Evolutionary conservation across 2,113 vertebrate genomes (phyloP), one percentile per base, ranked within the genome.

Genomic region (Festucalex cinctus): DNA sequence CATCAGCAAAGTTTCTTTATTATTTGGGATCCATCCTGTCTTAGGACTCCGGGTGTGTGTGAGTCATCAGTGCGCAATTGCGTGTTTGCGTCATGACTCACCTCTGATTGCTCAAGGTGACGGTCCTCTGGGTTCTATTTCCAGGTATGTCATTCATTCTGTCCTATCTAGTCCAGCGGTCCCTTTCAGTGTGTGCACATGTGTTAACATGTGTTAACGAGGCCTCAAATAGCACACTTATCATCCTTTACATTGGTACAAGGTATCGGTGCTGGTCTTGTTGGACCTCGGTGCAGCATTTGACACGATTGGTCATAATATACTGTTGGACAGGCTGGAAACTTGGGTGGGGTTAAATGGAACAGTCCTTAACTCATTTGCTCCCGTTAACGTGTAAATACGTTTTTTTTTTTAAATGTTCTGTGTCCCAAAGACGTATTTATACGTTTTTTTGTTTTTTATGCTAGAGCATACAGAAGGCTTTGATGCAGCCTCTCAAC

Each of bases 61-160:
- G 84, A 86, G 65, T 91, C 84, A 89, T 71, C 70, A 59, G 54
- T 57, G 54, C 41, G 59, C 14, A 12, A 14, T n/a, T 39, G 36
- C 63, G 49, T 46, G 53, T 44, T 53, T 17, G 37, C 41, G 56
- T 57, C 17, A 76, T 82, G 84, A 85, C 75, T 87, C 82, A 88
- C 76, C 22, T 54, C 79, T 36, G 60, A 69, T 69, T 82, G 73
- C 75, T 75, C 8, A 65, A 77, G 81, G 83, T 81, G 82, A 84
- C 82, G 79, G 78, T 82, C 79, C 72, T 73, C 39, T 56, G 66
- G 75, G 75, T 80, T 76, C 82, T 88, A 88, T 89, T 89, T 85
- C 76, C 87, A 71, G 82, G 72, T 2, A 48, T 75, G 24, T 66
- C 77, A 88, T 85, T 72, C 80, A 78, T 89, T 86, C 63, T 70